Evolutionary conservation across 2,888 invertebrate species (phyloP), one percentile per base, ranked within the genome.

Genomic region (Spatulosminthurus flaviceps): DNA sequence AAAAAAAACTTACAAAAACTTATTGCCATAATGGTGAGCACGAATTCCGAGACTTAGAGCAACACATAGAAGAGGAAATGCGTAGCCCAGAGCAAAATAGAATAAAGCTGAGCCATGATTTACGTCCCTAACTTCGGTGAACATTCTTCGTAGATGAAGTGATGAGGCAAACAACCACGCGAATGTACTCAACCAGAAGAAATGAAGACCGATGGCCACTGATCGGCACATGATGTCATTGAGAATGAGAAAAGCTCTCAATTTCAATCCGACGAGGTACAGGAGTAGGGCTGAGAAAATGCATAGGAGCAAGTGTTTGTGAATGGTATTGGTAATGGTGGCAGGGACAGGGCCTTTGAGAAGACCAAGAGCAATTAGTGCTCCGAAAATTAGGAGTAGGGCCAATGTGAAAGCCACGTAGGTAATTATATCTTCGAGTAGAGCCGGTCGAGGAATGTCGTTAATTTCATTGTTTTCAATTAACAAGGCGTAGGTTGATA

Each of bases 61-160:
- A 0, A 97, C 95, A 70, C 95, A 92, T 19, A 97, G 92, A 0
- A 97, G 96, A 0, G 98, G 97, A 81, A 94, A 91, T 78, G 94
- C 97, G 87, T 97, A 98, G 21, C 96, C 97, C 87, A 95, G 91
- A 21, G 95, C 93, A 86, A 96, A 95, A 87, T 95, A 97, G 87
- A 97, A 95, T 80, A 89, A 90, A 93, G 97, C 95, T 43, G 94
- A 94, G 4, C 96, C 97, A 88, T 96, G 95, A 90, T 98, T 97
- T 71, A 98, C 96, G 88, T 97, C 97, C 2, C 97, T 90, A 91
- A 97, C 93, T 89, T 97, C 97, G 1, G 96, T 95, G 84, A 98
- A 89, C 92, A 97, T 95, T 69, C 98, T 91, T 87, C 97, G 95
- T 79, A 97, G 90, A 88, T 98, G 97, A 85, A 97, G 91, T 41